These are phyloP conservation scores for Eulemur rufifrons DNA, from an alignment of 2,113 vertebrate species.

Conservation along the genomic window DNA sequence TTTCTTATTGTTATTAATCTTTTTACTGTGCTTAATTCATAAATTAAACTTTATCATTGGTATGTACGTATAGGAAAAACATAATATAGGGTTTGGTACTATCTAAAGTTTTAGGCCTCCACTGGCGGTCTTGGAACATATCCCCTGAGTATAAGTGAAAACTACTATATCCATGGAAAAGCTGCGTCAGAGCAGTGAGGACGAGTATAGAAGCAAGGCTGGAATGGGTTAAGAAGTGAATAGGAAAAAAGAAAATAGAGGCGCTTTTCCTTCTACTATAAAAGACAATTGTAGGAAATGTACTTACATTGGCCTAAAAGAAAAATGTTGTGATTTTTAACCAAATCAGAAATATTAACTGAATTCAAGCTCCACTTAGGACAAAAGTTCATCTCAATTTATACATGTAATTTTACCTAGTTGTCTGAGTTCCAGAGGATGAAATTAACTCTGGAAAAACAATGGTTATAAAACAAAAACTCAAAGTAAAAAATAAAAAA, in stretches of 20 bases:
- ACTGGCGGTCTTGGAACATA: not conserved
- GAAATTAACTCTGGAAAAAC: not conserved
- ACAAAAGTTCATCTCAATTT: not conserved
- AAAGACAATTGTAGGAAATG: not conserved
- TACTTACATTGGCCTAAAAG: not conserved
- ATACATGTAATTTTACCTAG: not conserved
- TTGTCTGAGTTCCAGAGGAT: not conserved
- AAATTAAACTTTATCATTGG: not conserved
- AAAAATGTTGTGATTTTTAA: not conserved
- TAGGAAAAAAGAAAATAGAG: not conserved
- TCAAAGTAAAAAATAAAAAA: no score
- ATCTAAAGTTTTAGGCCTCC: not conserved
- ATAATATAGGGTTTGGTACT: not conserved
- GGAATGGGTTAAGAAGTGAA: not conserved
- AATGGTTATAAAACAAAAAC: not conserved
- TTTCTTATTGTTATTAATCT: not conserved
- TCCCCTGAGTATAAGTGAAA: not conserved
- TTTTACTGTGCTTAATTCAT: not conserved
- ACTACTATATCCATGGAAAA: not conserved
- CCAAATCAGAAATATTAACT: conserved; percentile 19
- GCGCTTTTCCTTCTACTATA: not conserved
- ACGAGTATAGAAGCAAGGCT: not conserved
- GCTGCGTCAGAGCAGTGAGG: not conserved
- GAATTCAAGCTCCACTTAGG: not conserved
- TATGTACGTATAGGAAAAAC: not conserved